These are phyloP conservation scores for Perodicticus potto DNA, from an alignment of 2,797 vertebrate species.

Conservation along the genomic window DNA sequence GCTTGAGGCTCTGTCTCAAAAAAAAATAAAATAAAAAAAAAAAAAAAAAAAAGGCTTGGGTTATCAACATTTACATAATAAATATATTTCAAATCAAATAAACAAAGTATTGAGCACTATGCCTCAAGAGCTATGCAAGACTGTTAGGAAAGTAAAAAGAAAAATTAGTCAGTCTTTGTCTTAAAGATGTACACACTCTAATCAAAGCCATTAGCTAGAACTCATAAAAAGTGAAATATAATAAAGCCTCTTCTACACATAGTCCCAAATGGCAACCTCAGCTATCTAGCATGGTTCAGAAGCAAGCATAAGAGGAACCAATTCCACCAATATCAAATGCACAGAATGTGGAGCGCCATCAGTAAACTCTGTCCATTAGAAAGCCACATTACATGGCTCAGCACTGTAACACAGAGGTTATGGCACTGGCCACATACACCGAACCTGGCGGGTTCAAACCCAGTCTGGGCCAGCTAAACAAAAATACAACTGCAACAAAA, in stretches of 20 bases:
- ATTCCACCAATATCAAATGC: not conserved
- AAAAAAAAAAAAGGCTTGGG: not conserved
- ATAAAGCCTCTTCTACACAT: not conserved
- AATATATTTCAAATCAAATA: slow-evolving; percentile 51
- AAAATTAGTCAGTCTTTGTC: not conserved
- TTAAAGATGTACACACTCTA: not conserved
- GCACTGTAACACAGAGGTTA: too few relatives aligned
- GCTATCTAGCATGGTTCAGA: not conserved
- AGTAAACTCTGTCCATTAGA: not conserved
- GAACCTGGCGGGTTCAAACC: too few relatives aligned
- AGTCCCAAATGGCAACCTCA: not conserved
- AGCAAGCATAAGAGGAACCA: not conserved
- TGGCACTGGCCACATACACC: too few relatives aligned
- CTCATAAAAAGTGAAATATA: not conserved
- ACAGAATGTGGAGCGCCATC: not conserved
- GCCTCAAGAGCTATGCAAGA: not conserved
- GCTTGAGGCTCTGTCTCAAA: too few relatives aligned
- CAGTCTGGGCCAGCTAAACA: too few relatives aligned
- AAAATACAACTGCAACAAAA: too few relatives aligned
- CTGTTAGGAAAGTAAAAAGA: too few relatives aligned
- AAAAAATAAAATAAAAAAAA: too few relatives aligned
- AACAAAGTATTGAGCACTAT: not conserved
- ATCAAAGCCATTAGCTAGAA: not conserved
- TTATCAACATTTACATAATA: slow-evolving; percentile 20
- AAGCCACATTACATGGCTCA: not conserved